A percentile compares a stretch with the other conserved stretches of the same genome.
These are phyloP conservation scores for Desoria tigrina DNA, from an alignment of 2,888 invertebrate genomes.

Conservation along the genomic window DNA sequence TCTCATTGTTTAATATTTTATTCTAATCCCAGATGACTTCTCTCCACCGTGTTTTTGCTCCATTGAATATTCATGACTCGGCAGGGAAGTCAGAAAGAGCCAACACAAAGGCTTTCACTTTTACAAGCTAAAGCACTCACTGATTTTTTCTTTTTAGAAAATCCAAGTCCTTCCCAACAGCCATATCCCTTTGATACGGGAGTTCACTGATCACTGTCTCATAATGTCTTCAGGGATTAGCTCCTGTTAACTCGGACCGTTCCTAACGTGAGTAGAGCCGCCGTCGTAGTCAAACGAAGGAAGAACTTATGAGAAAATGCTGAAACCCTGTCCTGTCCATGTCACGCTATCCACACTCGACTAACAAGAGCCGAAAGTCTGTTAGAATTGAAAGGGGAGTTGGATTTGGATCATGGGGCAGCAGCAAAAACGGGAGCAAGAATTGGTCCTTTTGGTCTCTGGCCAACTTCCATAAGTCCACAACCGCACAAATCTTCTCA, in stretches of 20 bases:
- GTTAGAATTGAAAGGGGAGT: not conserved
- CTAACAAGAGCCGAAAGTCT: not conserved
- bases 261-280: too few relatives aligned
- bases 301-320: too few relatives aligned
- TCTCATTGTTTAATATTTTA: slow-evolving; percentile 22
- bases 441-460: slow-evolving; percentile 14
- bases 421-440: not conserved
- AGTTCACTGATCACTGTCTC: slow-evolving; percentile 7
- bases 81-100: too few relatives aligned
- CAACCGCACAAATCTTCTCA: slow-evolving; percentile 23
- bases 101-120: not conserved
- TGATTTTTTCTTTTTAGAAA: not conserved
- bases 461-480: slow-evolving; percentile 21
- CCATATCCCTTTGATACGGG: not conserved
- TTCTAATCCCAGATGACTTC: slow-evolving; percentile 21
- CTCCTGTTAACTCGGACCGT: not conserved
- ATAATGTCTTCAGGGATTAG: slow-evolving; percentile 8
- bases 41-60: slow-evolving; percentile 17
- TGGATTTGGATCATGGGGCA: not conserved
- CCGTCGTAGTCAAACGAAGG: too few relatives aligned
- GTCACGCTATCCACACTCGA: too few relatives aligned
- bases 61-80: slow-evolving; percentile 20
- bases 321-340: too few relatives aligned
- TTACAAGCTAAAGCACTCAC: slow-evolving; percentile 4
- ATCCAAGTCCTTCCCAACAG: not conserved